Conservation (phyloP, 2,888 invertebrate species). For the Ochropleura plecta region DNA sequence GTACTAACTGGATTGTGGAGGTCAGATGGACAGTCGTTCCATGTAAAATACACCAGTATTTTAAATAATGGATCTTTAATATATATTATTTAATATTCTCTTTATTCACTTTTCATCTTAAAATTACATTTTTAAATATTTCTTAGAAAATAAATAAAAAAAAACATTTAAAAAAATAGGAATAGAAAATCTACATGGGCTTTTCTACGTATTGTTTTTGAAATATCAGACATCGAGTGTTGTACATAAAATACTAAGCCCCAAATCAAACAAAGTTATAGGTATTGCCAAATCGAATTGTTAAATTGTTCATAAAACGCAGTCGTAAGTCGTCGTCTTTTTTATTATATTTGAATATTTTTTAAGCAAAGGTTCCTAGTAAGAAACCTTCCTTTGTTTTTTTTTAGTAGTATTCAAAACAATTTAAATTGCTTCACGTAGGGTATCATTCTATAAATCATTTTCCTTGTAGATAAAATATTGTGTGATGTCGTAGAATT, state of each 20-base stretch:
- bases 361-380: neutral
- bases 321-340: no score
- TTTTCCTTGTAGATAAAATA: neutral
- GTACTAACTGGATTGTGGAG: no score
- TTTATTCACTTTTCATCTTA: no score
- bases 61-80: no score
- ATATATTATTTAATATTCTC: no score
- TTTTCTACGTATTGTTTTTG: neutral
- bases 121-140: no score
- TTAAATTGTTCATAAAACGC: conserved; percentile 28
- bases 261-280: conserved; percentile 13
- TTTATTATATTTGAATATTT: conserved; percentile 16
- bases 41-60: no score
- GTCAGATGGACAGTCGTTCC: no score
- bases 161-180: no score
- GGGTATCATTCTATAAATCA: neutral
- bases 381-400: no score
- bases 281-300: conserved; percentile 35
- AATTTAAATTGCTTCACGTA: neutral
- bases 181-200: no score
- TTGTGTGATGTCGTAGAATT: neutral
- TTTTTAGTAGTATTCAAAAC: neutral
- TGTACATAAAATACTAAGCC: neutral
- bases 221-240: neutral
- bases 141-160: no score